Evolutionary conservation across 2,888 invertebrate genomes (phyloP), one percentile per base, ranked within the genome.

Genomic region (Isotomurus palustris): DNA sequence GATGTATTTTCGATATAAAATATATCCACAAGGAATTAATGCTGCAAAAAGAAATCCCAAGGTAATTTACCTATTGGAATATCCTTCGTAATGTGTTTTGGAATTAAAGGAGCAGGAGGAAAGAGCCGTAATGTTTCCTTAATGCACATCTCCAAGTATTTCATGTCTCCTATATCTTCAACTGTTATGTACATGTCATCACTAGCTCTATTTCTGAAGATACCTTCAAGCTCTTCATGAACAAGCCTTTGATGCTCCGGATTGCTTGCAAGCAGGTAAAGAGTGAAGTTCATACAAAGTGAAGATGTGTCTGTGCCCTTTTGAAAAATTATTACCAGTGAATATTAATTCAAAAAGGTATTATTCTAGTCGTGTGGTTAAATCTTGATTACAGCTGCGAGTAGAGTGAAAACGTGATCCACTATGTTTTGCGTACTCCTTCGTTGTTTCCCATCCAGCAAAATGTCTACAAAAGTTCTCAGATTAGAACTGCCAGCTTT

Each of bases 81-180:
- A 21, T 49, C 49, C 24, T 32, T 21, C 14, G 17, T 22, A 14
- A 28, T 14, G 5, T 10, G 4, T 21, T 36, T 8, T 10, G 24
- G 3, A 29, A 49, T 25, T 6, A 17, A 14, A 5, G 49, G 49
- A 10, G 27, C 36, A 10, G 49, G 36, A 6, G 49, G 49, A 24
- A 49, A 49, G n/a, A 49, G 17, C 10, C 49, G 6, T 22, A 49
- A 21, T 21, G 38, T 12, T 25, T 50, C 50, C 22, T 50, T 50
- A 14, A 50, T 50, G 25, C 36, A 36, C 40, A 50, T 36, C n/a
- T 50, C 50, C 36, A 50, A 35, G 19, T 50, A 50, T 17, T 50
- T 50, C 8, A 50, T 19, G 4, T 50, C 50, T 4, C 25, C 50
- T 3, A 50, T 4, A n/a, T 50, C 35, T 10, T 2, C 25, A 50